Percentiles rank a stretch among this genome's conserved stretches.
These are phyloP conservation scores for Sminthopsis crassicaudata DNA, from an alignment of 2,113 vertebrate species.

Conservation along the genomic window DNA sequence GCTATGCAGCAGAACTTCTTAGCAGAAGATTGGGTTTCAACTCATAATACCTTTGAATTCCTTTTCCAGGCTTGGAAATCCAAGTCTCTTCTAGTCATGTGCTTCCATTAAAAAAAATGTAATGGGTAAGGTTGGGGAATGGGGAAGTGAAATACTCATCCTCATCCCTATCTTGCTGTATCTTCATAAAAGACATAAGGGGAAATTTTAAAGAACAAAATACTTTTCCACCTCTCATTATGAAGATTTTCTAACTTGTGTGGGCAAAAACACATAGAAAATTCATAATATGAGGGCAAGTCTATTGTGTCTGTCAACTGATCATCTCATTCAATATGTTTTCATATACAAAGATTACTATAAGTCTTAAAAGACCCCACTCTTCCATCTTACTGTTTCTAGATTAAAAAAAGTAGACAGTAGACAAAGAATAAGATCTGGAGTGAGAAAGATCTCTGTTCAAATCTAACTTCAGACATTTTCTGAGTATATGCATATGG, in stretches of 20 bases:
- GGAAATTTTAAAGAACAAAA: not conserved
- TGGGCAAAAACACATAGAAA: not conserved
- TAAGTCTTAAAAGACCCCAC: not conserved
- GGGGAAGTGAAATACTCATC: not conserved
- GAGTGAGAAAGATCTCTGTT: not conserved
- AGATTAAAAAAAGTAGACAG: not conserved
- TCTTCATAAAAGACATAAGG: not conserved
- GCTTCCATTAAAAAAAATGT: not conserved
- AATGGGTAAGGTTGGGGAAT: not conserved
- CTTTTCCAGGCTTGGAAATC: not conserved
- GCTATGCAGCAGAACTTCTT: not conserved
- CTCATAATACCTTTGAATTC: not conserved
- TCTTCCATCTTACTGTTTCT: not conserved
- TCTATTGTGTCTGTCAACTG: not conserved
- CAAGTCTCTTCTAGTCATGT: not conserved
- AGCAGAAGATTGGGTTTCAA: not conserved
- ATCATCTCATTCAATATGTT: not conserved
- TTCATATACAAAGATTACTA: not conserved
- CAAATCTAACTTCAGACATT: not conserved
- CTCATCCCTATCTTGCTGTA: not conserved
- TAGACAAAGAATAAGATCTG: not conserved
- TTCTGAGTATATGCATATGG: not conserved
- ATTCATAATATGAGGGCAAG: not conserved
- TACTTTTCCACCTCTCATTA: not conserved
- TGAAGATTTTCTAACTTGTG: not conserved